Evolutionary conservation across 1,140 invertebrate species (phyloP).

Genomic region (Brachionus rubens): DNA sequence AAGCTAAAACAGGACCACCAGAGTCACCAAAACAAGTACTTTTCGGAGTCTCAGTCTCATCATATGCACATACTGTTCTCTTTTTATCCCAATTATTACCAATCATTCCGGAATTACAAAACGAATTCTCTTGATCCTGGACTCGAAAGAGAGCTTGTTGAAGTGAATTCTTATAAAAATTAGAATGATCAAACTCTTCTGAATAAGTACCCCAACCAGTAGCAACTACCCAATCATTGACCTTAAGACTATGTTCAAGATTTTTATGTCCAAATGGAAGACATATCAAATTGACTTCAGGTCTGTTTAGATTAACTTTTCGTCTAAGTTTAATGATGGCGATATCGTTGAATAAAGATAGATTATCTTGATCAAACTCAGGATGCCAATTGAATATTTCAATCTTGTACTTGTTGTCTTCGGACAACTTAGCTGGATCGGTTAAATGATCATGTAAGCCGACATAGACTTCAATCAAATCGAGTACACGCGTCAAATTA

Average conservation of each 20-base stretch:
- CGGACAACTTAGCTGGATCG: background rate
- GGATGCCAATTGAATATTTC: slow-evolving; percentile 24
- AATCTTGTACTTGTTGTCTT: slow-evolving; percentile 19
- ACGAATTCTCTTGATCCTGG: background rate
- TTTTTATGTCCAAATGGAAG: slow-evolving; percentile 6
- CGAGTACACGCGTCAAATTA: slow-evolving; percentile 11
- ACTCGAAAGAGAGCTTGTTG: slow-evolving; percentile 37
- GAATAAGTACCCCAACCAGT: slow-evolving; percentile 42
- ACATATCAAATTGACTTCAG: slow-evolving; percentile 42
- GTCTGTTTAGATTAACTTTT: slow-evolving; percentile 32
- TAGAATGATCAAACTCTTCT: slow-evolving; percentile 16
- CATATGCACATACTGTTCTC: slow-evolving; percentile 17
- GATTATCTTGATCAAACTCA: background rate
- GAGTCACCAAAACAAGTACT: slow-evolving; percentile 42
- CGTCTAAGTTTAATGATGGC: slow-evolving; percentile 23
- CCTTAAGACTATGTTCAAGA: background rate
- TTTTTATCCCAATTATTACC: slow-evolving; percentile 33
- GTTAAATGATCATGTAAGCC: slow-evolving; percentile 11
- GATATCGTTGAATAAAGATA: slow-evolving; percentile 7
- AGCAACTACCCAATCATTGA: slow-evolving; percentile 22
- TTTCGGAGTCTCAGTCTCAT: background rate
- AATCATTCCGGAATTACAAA: slow-evolving; percentile 12
- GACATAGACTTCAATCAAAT: slow-evolving; percentile 33
- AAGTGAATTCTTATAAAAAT: background rate
- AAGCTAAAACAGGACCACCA: slow-evolving; percentile 23